Conservation (phyloP, 1,140 invertebrate species). For the Drosophila bifasciata region DNA sequence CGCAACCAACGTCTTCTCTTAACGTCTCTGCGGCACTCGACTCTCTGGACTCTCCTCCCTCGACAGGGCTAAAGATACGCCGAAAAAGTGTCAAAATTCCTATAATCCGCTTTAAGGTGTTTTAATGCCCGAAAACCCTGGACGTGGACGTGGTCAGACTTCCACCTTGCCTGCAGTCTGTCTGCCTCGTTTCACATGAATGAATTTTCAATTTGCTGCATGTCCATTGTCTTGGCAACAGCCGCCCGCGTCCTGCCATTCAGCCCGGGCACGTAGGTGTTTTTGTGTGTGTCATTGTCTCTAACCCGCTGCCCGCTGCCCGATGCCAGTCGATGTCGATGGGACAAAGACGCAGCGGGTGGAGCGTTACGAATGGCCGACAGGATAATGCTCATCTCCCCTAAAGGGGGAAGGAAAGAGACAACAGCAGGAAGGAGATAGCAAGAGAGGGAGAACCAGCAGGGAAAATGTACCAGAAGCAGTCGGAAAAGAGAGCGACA, state of each 20-base stretch:
- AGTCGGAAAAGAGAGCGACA: too few relatives aligned
- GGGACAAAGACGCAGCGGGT: conserved; percentile 60
- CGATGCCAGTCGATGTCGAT: conserved; percentile 39
- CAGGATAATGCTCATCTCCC: conserved; percentile 52
- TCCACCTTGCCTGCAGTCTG: conserved; percentile 47
- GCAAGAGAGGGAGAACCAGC: conserved; percentile 1
- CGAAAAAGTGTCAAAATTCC: conserved; percentile 82
- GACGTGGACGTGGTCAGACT: conserved; percentile 35
- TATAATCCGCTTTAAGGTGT: conserved; percentile 82
- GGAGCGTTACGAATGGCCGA: conserved; percentile 55
- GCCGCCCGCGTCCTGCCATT: conserved; percentile 75
- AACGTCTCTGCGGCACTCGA: conserved; percentile 26
- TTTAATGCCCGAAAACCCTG: conserved; percentile 68
- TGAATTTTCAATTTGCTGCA: conserved; percentile 82
- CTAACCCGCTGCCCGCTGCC: conserved; percentile 35
- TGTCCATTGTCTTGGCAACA: conserved; percentile 77
- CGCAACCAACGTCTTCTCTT: conserved; percentile 61
- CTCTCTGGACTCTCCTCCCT: conserved; percentile 14
- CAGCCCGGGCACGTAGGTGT: conserved; percentile 71
- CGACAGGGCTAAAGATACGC: conserved; percentile 61
- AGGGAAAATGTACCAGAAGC: too few relatives aligned
- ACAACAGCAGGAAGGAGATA: conserved; percentile 10
- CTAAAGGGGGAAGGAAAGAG: conserved; percentile 23
- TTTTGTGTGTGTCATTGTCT: conserved; percentile 74
- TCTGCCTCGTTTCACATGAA: conserved; percentile 73